Evolutionary conservation across 2,888 invertebrate genomes (phyloP), one percentile per base, ranked within the genome.

Genomic region (Ctena decussata): DNA sequence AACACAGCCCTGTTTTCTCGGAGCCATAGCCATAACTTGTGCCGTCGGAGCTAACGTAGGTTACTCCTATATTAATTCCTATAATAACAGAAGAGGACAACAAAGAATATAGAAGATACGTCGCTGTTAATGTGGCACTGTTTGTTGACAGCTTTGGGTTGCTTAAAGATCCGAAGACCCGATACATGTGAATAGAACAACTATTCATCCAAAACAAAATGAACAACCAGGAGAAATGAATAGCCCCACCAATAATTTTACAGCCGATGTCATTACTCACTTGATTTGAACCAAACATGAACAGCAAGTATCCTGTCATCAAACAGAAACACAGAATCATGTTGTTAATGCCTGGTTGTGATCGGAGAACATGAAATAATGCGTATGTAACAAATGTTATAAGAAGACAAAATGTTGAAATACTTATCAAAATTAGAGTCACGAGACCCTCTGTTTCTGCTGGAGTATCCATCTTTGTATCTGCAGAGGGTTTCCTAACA

Each of bases 151-250:
- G 24, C 44, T 27, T 3, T 3, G 39, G 18, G 1, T 72, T 39
- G 21, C 11, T 41, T 30, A 57, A 0, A 18, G 41, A 27, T n/a
- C 44, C 76, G 57, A 91, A 90, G 6, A 89, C 86, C 2, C 87
- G 79, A 79, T 77, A 86, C 91, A 92, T 90, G 70, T 91, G 90
- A 49, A 84, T 87, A 49, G 88, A 86, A 71, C 90, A 90, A n/a
- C 88, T 75, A 37, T 86, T 85, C 86, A 89, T 89, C 84, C 91
- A 91, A 27, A 86, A 80, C 32, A 89, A 77, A 0, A 82, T 53
- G 3, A 86, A 60, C 70, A 92, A 49, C 91, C 91, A 91, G 46
- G 85, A 78, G 65, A 84, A 90, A 75, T 92, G 92, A n/a, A 89
- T 65, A 5, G 80, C 12, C 24, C 90, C 79, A 12, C 89, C 91